A percentile compares a stretch with the other conserved stretches of the same genome.
phyloP scores from a whole-genome alignment of 2,113 vertebrate species.

The Brachyhypopomus gauderio region DNA sequence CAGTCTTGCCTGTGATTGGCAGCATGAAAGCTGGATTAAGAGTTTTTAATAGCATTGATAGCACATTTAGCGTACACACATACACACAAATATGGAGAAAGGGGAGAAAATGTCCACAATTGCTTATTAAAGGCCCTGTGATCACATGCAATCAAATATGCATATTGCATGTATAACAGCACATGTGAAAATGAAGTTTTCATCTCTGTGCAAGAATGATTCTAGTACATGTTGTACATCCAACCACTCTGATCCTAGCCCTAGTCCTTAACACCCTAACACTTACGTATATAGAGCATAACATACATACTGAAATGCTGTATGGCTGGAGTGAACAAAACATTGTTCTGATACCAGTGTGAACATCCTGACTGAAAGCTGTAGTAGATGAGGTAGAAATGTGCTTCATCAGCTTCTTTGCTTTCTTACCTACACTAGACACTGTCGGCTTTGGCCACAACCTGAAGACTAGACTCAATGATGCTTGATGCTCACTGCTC shows the following conservation, averaged over 20 bases:
- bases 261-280: no score
- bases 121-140: not conserved
- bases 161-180: not conserved
- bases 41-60: not conserved
- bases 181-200: not conserved
- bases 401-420: not conserved
- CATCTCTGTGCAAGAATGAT: not conserved
- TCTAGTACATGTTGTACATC: not conserved
- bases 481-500: not conserved
- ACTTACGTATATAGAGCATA: no score
- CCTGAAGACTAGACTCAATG: not conserved
- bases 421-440: not conserved
- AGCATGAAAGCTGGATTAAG: conserved; percentile 6
- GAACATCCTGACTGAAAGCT: not conserved
- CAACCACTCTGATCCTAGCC: not conserved
- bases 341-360: not conserved
- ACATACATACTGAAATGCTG: not conserved
- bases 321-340: not conserved
- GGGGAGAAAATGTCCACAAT: not conserved
- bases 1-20: conserved; percentile 3
- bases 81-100: not conserved
- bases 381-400: not conserved
- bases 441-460: not conserved
- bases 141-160: no score
- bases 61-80: not conserved